Evolutionary conservation across 92 coral and sea anemone genomes (phyloP).

Genomic region (Parazoanthus darwini): DNA sequence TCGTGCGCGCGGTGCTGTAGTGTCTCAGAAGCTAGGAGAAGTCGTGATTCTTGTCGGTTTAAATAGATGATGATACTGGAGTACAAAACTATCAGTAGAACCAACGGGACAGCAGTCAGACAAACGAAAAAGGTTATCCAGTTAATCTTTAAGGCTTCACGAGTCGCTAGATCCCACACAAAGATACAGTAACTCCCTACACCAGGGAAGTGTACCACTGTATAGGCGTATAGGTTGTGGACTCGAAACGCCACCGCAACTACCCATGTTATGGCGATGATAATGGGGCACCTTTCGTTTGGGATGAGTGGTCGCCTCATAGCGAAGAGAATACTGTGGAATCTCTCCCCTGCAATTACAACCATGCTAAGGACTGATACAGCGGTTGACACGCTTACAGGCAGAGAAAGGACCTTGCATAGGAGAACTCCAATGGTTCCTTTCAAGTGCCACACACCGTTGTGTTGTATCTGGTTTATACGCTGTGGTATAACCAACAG

Average conservation of each 20-base stretch:
- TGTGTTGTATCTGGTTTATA: background rate
- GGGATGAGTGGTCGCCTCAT: slow-evolving; percentile 10
- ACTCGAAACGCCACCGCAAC: background rate
- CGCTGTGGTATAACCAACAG: background rate
- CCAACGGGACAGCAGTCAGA: slow-evolving; percentile 3
- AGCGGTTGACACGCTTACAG: slow-evolving; percentile 17
- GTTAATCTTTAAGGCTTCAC: background rate
- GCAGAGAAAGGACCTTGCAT: slow-evolving; percentile 1
- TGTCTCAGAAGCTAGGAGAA: slow-evolving; percentile 21
- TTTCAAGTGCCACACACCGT: background rate
- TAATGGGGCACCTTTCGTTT: background rate
- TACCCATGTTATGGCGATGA: background rate
- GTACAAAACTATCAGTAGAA: background rate
- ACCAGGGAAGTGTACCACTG: background rate
- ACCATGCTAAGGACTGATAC: background rate
- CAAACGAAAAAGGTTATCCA: background rate
- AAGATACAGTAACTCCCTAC: background rate
- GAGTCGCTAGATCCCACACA: background rate
- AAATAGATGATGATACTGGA: slow-evolving; percentile 1
- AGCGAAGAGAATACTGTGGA: slow-evolving; percentile 15
- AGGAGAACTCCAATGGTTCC: background rate
- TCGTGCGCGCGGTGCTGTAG: slow-evolving; percentile 5
- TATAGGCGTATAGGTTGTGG: background rate
- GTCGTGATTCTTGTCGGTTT: slow-evolving; percentile 11
- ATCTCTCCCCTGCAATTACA: slow-evolving; percentile 12